Conservation (phyloP, 2,797 vertebrate species). For the Darevskia nairensis region DNA sequence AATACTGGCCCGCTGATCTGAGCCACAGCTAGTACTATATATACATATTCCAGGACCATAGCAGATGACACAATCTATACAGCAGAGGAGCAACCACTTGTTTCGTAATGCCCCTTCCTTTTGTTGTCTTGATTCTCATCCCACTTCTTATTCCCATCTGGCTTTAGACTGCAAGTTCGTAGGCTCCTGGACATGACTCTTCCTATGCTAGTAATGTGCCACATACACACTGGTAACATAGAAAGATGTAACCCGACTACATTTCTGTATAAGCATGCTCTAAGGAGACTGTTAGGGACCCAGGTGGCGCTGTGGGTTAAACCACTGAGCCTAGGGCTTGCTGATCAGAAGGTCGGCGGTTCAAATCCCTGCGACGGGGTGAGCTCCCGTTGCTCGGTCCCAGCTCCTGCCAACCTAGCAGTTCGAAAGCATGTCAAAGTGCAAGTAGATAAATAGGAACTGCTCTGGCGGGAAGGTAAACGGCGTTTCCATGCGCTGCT, state of each 20-base stretch:
- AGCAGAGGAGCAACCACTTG: not conserved
- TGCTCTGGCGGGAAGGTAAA: no score
- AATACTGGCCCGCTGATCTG: not conserved
- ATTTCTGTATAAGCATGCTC: not conserved
- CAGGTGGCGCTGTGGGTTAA: no score
- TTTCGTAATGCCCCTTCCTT: not conserved
- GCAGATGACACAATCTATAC: not conserved
- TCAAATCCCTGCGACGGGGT: no score
- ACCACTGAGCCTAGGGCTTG: no score
- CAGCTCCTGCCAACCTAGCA: no score
- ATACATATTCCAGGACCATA: not conserved
- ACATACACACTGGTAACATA: not conserved
- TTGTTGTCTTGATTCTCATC: not conserved
- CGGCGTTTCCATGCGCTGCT: no score
- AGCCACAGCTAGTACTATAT: not conserved
- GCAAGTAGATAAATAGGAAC: no score
- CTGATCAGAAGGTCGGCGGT: no score
- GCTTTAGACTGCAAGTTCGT: not conserved
- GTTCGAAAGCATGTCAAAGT: no score
- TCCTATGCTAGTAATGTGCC: not conserved
- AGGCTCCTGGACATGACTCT: not conserved
- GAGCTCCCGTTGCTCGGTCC: no score
- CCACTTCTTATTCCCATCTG: not conserved
- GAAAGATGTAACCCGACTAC: not conserved
- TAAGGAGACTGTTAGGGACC: not conserved